Percentiles rank a stretch among this genome's conserved stretches.
Evolutionary conservation across 2,888 invertebrate species (phyloP).

Genomic region (Drosophila monieri): DNA sequence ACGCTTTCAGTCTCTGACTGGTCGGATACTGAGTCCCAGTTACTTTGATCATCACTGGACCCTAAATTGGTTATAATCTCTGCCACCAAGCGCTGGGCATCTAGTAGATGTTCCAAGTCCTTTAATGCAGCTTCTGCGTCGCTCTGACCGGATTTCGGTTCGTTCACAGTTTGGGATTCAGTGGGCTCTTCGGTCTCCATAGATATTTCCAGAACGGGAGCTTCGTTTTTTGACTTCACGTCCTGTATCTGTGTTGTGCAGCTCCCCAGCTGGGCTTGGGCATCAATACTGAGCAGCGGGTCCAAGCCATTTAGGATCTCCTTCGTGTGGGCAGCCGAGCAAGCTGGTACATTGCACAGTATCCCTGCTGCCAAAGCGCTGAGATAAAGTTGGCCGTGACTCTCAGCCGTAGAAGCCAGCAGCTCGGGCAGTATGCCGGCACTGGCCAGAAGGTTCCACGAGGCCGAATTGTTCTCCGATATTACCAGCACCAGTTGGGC

Average conservation of each 20-base stretch:
- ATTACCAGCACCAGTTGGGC: conserved; percentile 89
- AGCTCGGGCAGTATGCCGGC: conserved; percentile 84
- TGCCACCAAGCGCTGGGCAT: conserved; percentile 88
- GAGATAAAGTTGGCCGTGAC: conserved; percentile 83
- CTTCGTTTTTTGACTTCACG: conserved; percentile 49
- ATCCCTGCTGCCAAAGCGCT: conserved; percentile 87
- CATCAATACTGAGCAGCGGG: conserved; percentile 85
- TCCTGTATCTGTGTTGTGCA: conserved; percentile 65
- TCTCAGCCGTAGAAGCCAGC: conserved; percentile 77
- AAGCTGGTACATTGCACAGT: conserved; percentile 85
- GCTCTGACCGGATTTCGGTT: conserved; percentile 13
- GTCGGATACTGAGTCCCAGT: conserved; percentile 85
- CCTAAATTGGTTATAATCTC: conserved; percentile 90
- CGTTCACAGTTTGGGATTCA: conserved; percentile 12
- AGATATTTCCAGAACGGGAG: conserved; percentile 37
- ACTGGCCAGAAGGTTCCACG: conserved; percentile 85
- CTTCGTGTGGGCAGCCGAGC: conserved; percentile 85
- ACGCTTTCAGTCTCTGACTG: conserved; percentile 84
- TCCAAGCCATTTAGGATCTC: conserved; percentile 85
- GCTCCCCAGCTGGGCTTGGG: conserved; percentile 83
- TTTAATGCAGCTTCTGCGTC: conserved; percentile 85
- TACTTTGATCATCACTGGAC: conserved; percentile 84
- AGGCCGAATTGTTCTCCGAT: conserved; percentile 88
- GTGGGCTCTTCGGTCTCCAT: conserved; percentile 41
- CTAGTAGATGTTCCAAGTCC: conserved; percentile 86